These are phyloP conservation scores for Rachycentron canadum DNA, from an alignment of 2,797 vertebrate species.

Conservation along the genomic window DNA sequence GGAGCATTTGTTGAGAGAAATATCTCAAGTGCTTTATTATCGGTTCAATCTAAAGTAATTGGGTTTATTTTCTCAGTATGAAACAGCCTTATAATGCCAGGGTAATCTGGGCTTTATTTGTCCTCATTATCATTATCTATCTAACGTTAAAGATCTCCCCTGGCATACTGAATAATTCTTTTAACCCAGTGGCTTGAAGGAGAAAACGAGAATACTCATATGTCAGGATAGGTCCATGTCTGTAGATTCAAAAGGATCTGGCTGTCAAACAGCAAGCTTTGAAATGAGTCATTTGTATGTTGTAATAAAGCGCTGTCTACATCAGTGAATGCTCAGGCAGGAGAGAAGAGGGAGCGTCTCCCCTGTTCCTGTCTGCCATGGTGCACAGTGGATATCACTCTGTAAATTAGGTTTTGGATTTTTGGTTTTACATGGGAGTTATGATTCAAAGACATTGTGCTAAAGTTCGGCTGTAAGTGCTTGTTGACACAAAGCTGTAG, in stretches of 20 bases:
- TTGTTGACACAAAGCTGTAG: slow-evolving; percentile 9
- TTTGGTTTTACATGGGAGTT: not conserved
- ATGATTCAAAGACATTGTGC: not conserved
- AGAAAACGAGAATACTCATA: slow-evolving; percentile 29
- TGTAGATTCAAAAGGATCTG: slow-evolving; percentile 6
- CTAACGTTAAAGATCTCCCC: slow-evolving; percentile 14
- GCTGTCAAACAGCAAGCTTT: slow-evolving; percentile 17
- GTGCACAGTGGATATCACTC: slow-evolving; percentile 1
- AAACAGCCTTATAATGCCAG: slow-evolving; percentile 25
- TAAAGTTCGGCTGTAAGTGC: not conserved
- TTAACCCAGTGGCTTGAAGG: slow-evolving; percentile 15
- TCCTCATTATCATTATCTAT: slow-evolving; percentile 46
- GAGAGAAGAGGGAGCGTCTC: not conserved
- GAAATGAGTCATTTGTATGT: slow-evolving; percentile 27
- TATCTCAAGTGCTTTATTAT: not conserved
- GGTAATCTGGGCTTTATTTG: slow-evolving; percentile 59
- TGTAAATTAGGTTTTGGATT: not conserved
- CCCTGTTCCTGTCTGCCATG: not conserved
- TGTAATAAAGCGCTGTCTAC: not conserved
- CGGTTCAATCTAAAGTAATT: not conserved
- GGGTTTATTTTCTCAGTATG: not conserved
- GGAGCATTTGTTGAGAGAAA: not conserved
- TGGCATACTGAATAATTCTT: slow-evolving; percentile 1
- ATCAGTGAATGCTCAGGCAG: slow-evolving; percentile 1
- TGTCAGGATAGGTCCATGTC: slow-evolving; percentile 18